Evolutionary conservation across 2,888 invertebrate genomes (phyloP).

Genomic region (Acronicta psi): DNA sequence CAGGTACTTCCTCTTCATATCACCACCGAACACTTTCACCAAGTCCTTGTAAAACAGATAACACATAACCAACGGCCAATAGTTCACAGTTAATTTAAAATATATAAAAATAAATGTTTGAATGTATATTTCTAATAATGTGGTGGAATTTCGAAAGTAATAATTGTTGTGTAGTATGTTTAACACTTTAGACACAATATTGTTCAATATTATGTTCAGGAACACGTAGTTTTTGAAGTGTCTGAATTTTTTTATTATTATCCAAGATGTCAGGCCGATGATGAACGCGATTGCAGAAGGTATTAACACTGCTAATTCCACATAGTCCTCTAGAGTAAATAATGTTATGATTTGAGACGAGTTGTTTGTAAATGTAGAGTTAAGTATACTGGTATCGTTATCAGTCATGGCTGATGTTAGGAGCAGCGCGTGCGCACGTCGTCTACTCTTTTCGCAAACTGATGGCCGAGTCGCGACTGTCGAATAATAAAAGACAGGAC

Average conservation of each 20-base stretch:
- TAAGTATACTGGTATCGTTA: background rate
- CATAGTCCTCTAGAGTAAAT: background rate
- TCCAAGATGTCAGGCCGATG: background rate
- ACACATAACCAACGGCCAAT: slow-evolving; percentile 39
- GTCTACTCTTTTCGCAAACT: background rate
- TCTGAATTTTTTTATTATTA: background rate
- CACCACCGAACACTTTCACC: slow-evolving; percentile 25
- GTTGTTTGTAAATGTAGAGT: background rate
- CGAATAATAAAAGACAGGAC: background rate
- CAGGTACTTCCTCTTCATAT: slow-evolving; percentile 15
- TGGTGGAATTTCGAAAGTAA: background rate
- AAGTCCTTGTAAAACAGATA: slow-evolving; percentile 36
- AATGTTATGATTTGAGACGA: background rate
- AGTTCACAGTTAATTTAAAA: slow-evolving; percentile 24
- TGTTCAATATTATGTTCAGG: background rate
- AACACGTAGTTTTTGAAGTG: slow-evolving; percentile 1
- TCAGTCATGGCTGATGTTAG: background rate
- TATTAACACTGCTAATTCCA: background rate
- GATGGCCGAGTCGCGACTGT: no score
- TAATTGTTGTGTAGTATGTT: background rate
- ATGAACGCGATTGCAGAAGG: background rate
- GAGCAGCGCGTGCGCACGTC: background rate
- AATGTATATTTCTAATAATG: background rate
- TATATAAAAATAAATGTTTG: background rate
- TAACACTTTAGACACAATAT: background rate